phyloP scores from a whole-genome alignment of 2,888 invertebrate genomes.

The Mythimna loreyi region DNA sequence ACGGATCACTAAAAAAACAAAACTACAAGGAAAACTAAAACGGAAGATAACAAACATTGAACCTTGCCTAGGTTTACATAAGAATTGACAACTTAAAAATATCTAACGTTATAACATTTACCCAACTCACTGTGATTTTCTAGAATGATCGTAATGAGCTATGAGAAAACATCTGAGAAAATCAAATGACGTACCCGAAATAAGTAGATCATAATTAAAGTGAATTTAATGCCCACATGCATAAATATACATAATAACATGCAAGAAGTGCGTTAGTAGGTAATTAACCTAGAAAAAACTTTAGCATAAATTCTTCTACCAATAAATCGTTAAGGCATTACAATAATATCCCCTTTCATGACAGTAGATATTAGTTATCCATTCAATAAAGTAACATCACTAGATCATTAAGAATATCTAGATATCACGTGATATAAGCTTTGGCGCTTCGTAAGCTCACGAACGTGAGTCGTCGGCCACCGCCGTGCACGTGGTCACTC shows the following conservation, averaged over 20 bases:
- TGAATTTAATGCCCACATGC: not conserved
- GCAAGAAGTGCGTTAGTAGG: not conserved
- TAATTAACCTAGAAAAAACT: not conserved
- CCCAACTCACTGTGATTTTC: not conserved
- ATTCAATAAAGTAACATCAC: not conserved
- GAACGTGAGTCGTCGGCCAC: slow-evolving; percentile 21
- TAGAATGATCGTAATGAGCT: not conserved
- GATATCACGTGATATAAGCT: not conserved
- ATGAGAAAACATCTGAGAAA: not conserved
- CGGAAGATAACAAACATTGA: slow-evolving; percentile 15
- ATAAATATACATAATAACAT: too few species aligned
- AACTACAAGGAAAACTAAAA: slow-evolving; percentile 35
- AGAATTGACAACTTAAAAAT: slow-evolving; percentile 29
- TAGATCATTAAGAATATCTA: not conserved
- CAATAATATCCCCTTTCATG: not conserved
- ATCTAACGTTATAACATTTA: too few species aligned
- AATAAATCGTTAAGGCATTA: not conserved
- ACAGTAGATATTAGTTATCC: not conserved
- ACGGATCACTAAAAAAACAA: slow-evolving; percentile 1
- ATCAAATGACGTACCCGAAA: not conserved
- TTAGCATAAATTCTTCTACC: not conserved
- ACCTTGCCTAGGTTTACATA: slow-evolving; percentile 20
- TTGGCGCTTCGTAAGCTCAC: slow-evolving; percentile 17
- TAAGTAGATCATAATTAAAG: not conserved
- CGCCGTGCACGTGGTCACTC: slow-evolving; percentile 63